Evolutionary conservation across 2,888 invertebrate genomes (phyloP).

Genomic region (Camptogramma bilineatum): DNA sequence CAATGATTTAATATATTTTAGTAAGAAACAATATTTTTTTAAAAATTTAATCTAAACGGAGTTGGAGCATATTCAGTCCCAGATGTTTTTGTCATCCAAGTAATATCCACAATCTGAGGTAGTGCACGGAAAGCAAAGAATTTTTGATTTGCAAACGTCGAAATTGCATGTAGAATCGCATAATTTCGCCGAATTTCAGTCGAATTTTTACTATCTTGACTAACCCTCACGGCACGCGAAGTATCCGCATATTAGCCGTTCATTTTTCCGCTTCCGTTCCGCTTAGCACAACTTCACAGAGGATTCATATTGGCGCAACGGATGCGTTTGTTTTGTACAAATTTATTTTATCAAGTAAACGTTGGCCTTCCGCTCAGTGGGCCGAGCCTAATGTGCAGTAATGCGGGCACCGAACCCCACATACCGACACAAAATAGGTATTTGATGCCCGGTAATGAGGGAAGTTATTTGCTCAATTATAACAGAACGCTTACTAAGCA

Average conservation of each 20-base stretch:
- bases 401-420: constrained; percentile 65
- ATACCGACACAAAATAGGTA: constrained; percentile 53
- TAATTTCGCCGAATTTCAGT: constrained; percentile 35
- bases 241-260: constrained; percentile 80
- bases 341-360: constrained; percentile 85
- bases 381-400: constrained; percentile 72
- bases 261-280: constrained; percentile 83
- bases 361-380: constrained; percentile 78
- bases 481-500: constrained; percentile 61
- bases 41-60: no score
- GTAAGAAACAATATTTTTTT: no score
- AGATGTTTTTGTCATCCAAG: no score
- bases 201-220: constrained; percentile 43
- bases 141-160: constrained; percentile 33
- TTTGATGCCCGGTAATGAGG: constrained; percentile 73
- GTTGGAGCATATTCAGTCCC: no score
- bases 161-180: constrained; percentile 40
- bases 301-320: constrained; percentile 81
- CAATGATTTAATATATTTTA: no score
- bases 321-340: constrained; percentile 84
- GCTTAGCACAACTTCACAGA: constrained; percentile 81
- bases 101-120: neutral
- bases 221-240: constrained; percentile 63
- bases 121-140: neutral
- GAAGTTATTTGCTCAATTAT: constrained; percentile 77